Evolutionary conservation across 2,797 vertebrate genomes (phyloP), one percentile per base, ranked within the genome.

Genomic region (Distichodus sexfasciatus): DNA sequence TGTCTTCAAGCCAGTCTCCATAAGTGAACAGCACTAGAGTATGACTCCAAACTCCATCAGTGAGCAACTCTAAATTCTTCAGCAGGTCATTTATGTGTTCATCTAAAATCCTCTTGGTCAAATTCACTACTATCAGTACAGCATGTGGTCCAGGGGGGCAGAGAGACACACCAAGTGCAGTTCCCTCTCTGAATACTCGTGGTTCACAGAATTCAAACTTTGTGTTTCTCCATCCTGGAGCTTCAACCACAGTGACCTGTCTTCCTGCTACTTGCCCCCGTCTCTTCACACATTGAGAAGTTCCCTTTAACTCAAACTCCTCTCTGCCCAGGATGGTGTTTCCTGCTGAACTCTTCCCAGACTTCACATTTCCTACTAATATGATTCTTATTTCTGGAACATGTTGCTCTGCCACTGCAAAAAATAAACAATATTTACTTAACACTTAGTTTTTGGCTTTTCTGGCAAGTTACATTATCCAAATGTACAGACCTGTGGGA

Each of bases 301-400:
- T n/a, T n/a, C n/a, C n/a, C n/a, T n/a, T n/a, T n/a, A n/a, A n/a
- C n/a, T n/a, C n/a, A n/a, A n/a, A n/a, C n/a, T n/a, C n/a, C n/a
- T n/a, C n/a, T n/a, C n/a, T 19, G 31, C 31, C 31, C 31, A 58
- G 54, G 33, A 58, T 58, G 54, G 54, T 58, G 54, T 38, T 58
- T 58, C 33, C 55, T 40, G 55, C 19, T 40, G 35, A 58, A n/a
- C 55, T 40, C 55, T 58, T 58, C 33, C 55, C 55, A 38, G 55
- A 8, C 2, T 14, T n/a, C n/a, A n/a, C n/a, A n/a, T n/a, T n/a
- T n/a, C n/a, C n/a, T n/a, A n/a, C n/a, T n/a, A n/a, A n/a, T n/a
- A n/a, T n/a, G n/a, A n/a, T n/a, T n/a, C n/a, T n/a, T n/a, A n/a
- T n/a, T n/a, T n/a, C n/a, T n/a, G n/a, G n/a, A n/a, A n/a, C n/a